A percentile compares a stretch with the other conserved stretches of the same genome.
Evolutionary conservation across 2,113 vertebrate genomes (phyloP).

Genomic region (Grantiella picta): DNA sequence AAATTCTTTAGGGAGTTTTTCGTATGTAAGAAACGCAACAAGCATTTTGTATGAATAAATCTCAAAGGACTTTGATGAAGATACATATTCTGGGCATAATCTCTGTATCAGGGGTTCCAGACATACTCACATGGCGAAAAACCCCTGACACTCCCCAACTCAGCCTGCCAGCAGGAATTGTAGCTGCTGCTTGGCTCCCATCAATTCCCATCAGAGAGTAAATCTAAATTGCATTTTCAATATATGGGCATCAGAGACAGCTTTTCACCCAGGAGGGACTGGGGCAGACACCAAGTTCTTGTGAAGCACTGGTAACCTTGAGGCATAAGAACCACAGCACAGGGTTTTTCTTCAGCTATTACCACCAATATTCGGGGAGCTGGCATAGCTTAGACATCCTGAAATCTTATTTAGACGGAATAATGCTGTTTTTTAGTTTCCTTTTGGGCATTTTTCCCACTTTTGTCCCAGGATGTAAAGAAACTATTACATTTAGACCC

Average conservation of each 20-base stretch:
- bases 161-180: fast-evolving
- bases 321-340: fast-evolving
- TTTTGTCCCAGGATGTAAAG: background rate
- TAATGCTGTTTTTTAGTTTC: background rate
- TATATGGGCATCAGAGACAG: background rate
- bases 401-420: background rate
- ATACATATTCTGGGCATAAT: background rate
- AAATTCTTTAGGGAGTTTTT: background rate
- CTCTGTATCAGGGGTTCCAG: background rate
- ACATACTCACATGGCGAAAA: background rate
- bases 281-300: background rate
- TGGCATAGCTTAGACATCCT: background rate
- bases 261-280: background rate
- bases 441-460: background rate
- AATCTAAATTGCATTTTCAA: background rate
- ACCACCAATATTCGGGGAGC: background rate
- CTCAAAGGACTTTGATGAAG: background rate
- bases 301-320: background rate
- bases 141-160: background rate
- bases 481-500: background rate
- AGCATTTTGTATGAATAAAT: background rate
- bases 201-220: background rate
- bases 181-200: background rate
- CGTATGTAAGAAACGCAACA: background rate
- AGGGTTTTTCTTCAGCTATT: background rate